Evolutionary conservation across 2,888 invertebrate genomes (phyloP).

Genomic region (Hirtodrosophila trivittata): DNA sequence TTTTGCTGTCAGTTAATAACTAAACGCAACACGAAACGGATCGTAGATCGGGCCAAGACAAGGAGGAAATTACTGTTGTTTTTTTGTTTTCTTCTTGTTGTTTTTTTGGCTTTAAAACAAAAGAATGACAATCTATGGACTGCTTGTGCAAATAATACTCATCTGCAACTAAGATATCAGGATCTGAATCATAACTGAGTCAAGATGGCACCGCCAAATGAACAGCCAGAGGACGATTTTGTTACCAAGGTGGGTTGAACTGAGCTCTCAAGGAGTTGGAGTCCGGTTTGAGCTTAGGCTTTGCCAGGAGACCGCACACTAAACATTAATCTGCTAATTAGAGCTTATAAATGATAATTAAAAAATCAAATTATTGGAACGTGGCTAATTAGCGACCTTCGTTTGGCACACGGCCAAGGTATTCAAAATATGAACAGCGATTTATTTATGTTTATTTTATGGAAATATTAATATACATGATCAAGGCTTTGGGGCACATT

Average conservation of each 20-base stretch:
- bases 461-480: conserved; percentile 11
- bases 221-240: conserved; percentile 73
- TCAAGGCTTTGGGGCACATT: conserved; percentile 8
- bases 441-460: background rate
- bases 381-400: conserved; percentile 42
- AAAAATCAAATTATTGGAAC: conserved; percentile 11
- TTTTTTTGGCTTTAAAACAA: conserved; percentile 1
- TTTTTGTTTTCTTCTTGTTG: conserved; percentile 16
- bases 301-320: conserved; percentile 3
- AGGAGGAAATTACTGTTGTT: background rate
- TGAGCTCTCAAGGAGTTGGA: background rate
- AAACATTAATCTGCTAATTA: conserved; percentile 41
- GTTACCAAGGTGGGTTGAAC: conserved; percentile 62
- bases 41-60: conserved; percentile 22
- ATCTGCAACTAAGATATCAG: conserved; percentile 70
- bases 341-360: conserved; percentile 2
- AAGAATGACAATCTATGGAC: conserved; percentile 82
- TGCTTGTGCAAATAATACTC: conserved; percentile 82
- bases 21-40: conserved; percentile 59
- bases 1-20: conserved; percentile 62
- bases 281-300: too few species aligned
- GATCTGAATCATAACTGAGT: background rate
- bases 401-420: conserved; percentile 46
- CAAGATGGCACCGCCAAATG: conserved; percentile 55
- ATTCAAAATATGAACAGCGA: background rate